These are phyloP conservation scores for Caenorhabditis remanei DNA, from an alignment of 1,140 invertebrate genomes.

Conservation along the genomic window DNA sequence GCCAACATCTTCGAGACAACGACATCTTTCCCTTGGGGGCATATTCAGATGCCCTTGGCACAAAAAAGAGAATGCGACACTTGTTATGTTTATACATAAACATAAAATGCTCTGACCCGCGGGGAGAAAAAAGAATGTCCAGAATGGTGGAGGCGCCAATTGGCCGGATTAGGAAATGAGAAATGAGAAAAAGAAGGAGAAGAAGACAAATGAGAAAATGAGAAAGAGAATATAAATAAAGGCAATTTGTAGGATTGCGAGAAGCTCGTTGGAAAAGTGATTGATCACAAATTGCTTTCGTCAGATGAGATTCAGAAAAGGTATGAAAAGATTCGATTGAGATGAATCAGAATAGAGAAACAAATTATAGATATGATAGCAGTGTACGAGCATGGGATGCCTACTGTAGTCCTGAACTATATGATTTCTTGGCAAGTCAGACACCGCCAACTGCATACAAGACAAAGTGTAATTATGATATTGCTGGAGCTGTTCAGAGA, in stretches of 20 bases:
- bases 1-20: slow-evolving; percentile 41
- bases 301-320: slow-evolving; percentile 77
- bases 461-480: slow-evolving; percentile 77
- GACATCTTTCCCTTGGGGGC: slow-evolving; percentile 23
- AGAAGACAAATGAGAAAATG: not conserved
- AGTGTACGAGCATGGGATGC: slow-evolving; percentile 76
- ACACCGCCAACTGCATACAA: slow-evolving; percentile 65
- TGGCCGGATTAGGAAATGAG: slow-evolving; percentile 40
- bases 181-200: not conserved
- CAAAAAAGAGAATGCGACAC: slow-evolving; percentile 21
- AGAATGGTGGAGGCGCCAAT: slow-evolving; percentile 8
- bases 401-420: slow-evolving; percentile 75
- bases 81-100: slow-evolving; percentile 52
- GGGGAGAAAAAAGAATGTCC: not conserved
- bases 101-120: slow-evolving; percentile 29
- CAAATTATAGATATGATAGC: slow-evolving; percentile 71
- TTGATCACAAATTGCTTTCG: slow-evolving; percentile 79
- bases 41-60: slow-evolving; percentile 47
- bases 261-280: slow-evolving; percentile 75
- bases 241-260: slow-evolving; percentile 77
- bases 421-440: slow-evolving; percentile 67
- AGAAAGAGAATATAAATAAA: slow-evolving; percentile 15
- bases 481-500: slow-evolving; percentile 78
- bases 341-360: not conserved
- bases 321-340: not conserved